Evolutionary conservation across 2,797 vertebrate species (phyloP).

Genomic region (Rhodeus uyekii): DNA sequence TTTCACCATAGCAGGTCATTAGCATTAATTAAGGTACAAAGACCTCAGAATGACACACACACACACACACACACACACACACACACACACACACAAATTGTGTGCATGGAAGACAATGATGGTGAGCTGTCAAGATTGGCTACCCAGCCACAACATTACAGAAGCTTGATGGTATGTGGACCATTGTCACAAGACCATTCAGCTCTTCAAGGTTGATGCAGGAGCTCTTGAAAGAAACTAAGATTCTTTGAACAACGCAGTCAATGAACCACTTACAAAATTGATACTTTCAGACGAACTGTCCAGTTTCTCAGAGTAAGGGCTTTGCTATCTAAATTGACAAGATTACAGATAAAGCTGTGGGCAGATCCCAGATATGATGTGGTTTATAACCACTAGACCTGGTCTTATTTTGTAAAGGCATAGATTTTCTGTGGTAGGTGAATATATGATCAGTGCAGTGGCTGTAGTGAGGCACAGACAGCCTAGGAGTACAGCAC

Average conservation of each 20-base stretch:
- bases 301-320: background rate
- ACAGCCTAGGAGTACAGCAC: constrained; percentile 18
- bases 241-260: background rate
- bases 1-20: background rate
- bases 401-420: background rate
- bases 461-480: background rate
- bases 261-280: background rate
- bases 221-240: background rate
- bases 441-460: background rate
- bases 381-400: constrained; percentile 11
- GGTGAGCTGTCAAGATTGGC: constrained; percentile 1
- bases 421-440: background rate
- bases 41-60: constrained; percentile 14
- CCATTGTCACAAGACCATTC: background rate
- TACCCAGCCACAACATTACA: constrained; percentile 21
- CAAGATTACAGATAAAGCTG: background rate
- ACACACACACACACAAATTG: background rate
- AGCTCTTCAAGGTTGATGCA: background rate
- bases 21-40: background rate
- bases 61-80: background rate
- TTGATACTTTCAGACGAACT: background rate
- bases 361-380: background rate
- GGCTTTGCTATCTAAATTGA: background rate
- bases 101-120: background rate
- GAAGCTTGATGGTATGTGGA: constrained; percentile 18